A percentile compares a stretch with the other conserved stretches of the same genome.
phyloP scores from a whole-genome alignment of 2,113 vertebrate genomes.

The Aplodontia rufa region DNA sequence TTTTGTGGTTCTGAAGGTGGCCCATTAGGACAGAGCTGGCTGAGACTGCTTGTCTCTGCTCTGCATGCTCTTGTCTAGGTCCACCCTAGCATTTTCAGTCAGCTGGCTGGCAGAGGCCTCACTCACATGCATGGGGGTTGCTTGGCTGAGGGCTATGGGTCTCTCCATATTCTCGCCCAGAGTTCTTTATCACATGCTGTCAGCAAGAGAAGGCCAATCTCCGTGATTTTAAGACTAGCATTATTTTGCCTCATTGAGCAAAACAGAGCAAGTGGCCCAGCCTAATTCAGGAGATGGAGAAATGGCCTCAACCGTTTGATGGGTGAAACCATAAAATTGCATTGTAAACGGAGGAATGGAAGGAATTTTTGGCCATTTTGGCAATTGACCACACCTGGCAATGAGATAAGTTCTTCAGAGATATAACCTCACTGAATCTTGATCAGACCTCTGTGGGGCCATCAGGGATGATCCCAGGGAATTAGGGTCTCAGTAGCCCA shows the following conservation, averaged over 20 bases:
- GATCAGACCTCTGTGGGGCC: neutral
- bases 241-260: neutral
- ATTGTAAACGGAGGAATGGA: neutral
- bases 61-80: neutral
- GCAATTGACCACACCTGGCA: neutral
- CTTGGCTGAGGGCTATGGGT: neutral
- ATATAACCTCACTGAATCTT: neutral
- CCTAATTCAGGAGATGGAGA: neutral
- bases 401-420: neutral
- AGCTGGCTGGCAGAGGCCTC: neutral
- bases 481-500: neutral
- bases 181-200: neutral
- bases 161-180: neutral
- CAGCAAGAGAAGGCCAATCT: neutral
- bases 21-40: fast-evolving
- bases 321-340: neutral
- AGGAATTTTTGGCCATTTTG: neutral
- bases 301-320: neutral
- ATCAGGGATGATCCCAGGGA: neutral
- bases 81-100: neutral
- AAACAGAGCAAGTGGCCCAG: neutral
- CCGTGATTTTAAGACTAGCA: neutral
- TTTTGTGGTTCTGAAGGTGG: neutral
- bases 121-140: neutral
- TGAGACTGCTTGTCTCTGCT: neutral